A percentile compares a stretch with the other conserved stretches of the same genome.
Evolutionary conservation across 2,113 vertebrate species (phyloP).

Genomic region (Gambusia holbrooki): DNA sequence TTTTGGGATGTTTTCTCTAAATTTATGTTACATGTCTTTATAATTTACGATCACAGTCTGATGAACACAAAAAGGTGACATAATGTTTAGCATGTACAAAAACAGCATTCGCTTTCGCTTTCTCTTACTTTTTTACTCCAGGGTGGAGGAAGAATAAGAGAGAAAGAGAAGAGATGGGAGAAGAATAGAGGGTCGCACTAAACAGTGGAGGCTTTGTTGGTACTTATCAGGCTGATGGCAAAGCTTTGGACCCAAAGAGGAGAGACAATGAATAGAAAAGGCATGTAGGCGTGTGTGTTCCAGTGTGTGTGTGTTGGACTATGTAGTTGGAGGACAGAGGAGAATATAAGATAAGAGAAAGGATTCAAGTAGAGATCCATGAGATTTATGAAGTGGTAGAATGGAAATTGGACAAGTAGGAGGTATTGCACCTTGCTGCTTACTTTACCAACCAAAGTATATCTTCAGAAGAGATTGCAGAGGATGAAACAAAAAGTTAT

Average conservation of each 20-base stretch:
- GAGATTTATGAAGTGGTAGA: slow-evolving; percentile 28
- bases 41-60: neutral
- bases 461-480: slow-evolving; percentile 50
- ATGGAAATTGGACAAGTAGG: slow-evolving; percentile 14
- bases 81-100: slow-evolving; percentile 42
- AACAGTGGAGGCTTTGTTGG: slow-evolving; percentile 94
- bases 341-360: slow-evolving; percentile 30
- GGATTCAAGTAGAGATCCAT: slow-evolving; percentile 43
- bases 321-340: slow-evolving; percentile 9
- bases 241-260: slow-evolving; percentile 80
- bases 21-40: too few relatives aligned
- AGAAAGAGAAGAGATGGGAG: slow-evolving; percentile 41
- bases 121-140: slow-evolving; percentile 56
- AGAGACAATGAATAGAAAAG: slow-evolving; percentile 73
- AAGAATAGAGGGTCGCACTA: slow-evolving; percentile 70
- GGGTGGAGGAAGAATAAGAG: slow-evolving; percentile 54
- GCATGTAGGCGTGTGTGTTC: slow-evolving; percentile 62
- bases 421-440: slow-evolving; percentile 46
- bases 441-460: slow-evolving; percentile 66
- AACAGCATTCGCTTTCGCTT: slow-evolving; percentile 56
- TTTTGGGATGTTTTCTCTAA: too few relatives aligned
- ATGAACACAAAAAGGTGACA: slow-evolving; percentile 41
- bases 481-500: slow-evolving; percentile 65
- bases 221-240: slow-evolving; percentile 81
- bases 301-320: slow-evolving; percentile 18